These are phyloP conservation scores for Paramormyrops hopkinsi DNA, from an alignment of 2,797 vertebrate species.

Conservation along the genomic window DNA sequence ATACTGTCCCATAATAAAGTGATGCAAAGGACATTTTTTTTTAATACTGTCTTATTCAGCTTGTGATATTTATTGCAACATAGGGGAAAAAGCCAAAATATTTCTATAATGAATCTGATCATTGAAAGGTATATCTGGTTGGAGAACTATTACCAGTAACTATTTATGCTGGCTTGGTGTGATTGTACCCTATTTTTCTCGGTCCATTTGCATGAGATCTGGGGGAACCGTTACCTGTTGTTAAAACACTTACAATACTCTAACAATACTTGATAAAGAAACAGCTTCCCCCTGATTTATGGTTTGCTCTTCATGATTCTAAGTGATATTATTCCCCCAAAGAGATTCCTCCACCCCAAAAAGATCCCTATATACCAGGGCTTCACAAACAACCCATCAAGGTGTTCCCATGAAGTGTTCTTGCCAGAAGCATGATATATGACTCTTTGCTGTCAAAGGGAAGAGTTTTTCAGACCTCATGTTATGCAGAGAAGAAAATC, in stretches of 20 bases:
- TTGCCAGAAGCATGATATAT: neutral
- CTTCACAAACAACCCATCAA: neutral
- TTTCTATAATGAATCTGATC: neutral
- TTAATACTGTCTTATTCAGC: neutral
- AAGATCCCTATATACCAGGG: too few species aligned
- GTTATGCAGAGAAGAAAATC: neutral
- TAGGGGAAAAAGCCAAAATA: neutral
- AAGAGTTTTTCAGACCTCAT: neutral
- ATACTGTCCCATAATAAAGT: neutral
- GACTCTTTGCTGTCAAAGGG: conserved; percentile 1
- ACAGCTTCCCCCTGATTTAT: neutral
- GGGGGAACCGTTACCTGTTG: neutral
- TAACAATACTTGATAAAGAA: neutral
- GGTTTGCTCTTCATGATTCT: neutral
- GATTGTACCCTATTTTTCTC: neutral
- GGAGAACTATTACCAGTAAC: neutral
- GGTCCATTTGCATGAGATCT: neutral
- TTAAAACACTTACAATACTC: neutral
- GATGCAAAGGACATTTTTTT: neutral
- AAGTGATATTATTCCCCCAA: neutral
- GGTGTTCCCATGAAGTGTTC: neutral
- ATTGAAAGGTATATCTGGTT: neutral
- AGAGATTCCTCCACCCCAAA: neutral
- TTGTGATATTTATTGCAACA: neutral
- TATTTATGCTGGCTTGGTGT: neutral